phyloP scores from a whole-genome alignment of 2,888 invertebrate genomes.

The Colostygia pectinataria region DNA sequence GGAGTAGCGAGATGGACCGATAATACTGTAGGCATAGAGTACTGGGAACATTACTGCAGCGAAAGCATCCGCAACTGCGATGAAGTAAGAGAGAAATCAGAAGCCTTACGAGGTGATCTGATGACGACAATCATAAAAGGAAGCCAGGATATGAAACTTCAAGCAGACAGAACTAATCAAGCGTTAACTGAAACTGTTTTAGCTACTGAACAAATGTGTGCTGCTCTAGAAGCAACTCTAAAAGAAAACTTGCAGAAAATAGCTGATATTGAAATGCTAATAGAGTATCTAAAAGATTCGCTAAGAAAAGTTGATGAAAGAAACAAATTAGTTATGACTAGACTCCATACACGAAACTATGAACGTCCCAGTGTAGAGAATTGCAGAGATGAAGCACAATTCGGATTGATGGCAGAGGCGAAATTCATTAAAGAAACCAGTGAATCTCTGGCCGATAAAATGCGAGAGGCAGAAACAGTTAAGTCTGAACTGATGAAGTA shows the following conservation, averaged over 20 bases:
- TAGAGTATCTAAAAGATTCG: constrained; percentile 86
- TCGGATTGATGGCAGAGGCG: constrained; percentile 88
- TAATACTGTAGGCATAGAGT: constrained; percentile 82
- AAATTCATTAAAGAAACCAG: constrained; percentile 80
- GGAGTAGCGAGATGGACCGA: constrained; percentile 92
- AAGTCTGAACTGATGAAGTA: constrained; percentile 81
- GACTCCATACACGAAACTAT: constrained; percentile 87
- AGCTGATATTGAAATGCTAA: constrained; percentile 89
- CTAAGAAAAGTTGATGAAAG: constrained; percentile 88
- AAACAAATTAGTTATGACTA: constrained; percentile 92
- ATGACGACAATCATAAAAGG: constrained; percentile 89
- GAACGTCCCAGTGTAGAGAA: constrained; percentile 91
- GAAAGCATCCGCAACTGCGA: constrained; percentile 90
- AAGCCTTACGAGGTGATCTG: constrained; percentile 85
- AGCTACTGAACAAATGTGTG: constrained; percentile 88
- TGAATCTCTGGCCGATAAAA: constrained; percentile 80
- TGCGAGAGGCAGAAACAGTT: constrained; percentile 84
- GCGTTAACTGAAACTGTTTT: constrained; percentile 88
- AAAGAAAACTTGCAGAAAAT: constrained; percentile 88
- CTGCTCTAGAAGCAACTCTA: constrained; percentile 86
- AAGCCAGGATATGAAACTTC: constrained; percentile 90
- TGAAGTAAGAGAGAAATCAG: constrained; percentile 88
- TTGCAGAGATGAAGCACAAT: constrained; percentile 92
- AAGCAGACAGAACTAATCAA: constrained; percentile 91
- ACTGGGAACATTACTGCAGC: constrained; percentile 91